Base-by-base conservation (phyloP, 2,888 invertebrate species). In the Aplocera efformata region DNA sequence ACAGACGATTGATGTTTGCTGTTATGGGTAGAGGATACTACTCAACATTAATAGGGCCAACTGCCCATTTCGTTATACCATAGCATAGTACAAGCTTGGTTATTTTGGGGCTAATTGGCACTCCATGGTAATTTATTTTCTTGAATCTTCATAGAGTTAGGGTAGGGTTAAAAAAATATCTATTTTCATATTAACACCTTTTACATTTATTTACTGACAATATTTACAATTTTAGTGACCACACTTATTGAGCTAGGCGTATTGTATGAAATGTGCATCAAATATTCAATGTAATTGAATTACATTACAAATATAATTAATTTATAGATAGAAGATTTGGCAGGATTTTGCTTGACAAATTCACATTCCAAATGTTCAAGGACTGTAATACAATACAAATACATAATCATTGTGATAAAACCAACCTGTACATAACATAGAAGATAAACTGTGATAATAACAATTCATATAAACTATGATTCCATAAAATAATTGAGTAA, bases 201-300 rank as follows among this genome's bases (percentile, higher is more conserved):
- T 86, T 83, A 85, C 84, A 85, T 85, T 78, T 86, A 86, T 84
- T 86, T 83, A 86, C 79, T 78, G 82, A 83, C 72, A 80, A 83
- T 88, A 88, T 88, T 84, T 88, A 88, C 88, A 88, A 81, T 76
- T 81, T 79, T 71, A 79, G 85, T 88, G 85, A 84, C 83, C 81
- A 84, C 83, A 86, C 83, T 85, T 86, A 86, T 80, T 83, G 83
- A 85, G 83, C 85, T 88, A 88, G 77, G 77, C 79, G 66, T 83
- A 80, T 76, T 70, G 77, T 83, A 82, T 79, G 84, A 86, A 85
- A 82, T 80, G 88, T 86, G 86, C 88, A 84, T 79, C 68, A 78
- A 80, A 67, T 73, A 67, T 67, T 67, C 53, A 69, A 79, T 84
- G 82, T 83, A 83, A 85, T 86, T 67, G 67, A 67, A 83, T 84